Percentiles rank a stretch among this genome's conserved stretches.
Evolutionary conservation across 2,113 vertebrate species (phyloP).

Genomic region (Anhinga rufa): DNA sequence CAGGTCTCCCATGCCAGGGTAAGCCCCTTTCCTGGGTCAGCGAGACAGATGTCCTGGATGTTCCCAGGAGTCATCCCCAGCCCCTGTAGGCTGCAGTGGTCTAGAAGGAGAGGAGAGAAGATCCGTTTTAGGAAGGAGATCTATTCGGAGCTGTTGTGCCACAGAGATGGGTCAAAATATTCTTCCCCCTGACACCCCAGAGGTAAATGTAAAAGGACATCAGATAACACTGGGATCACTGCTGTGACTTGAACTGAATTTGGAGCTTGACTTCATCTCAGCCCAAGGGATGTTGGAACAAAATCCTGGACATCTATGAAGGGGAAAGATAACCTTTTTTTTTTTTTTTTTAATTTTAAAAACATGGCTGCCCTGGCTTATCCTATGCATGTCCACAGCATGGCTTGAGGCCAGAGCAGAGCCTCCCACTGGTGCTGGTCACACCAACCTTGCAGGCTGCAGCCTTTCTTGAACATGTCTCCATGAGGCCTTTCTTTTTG

Average conservation of each 20-base stretch:
- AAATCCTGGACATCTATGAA: not conserved
- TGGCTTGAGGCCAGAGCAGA: not conserved
- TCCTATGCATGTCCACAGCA: not conserved
- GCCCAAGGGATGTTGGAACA: not conserved
- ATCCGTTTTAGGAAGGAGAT: not conserved
- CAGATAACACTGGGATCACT: not conserved
- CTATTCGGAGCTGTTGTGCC: not conserved
- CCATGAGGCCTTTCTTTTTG: not conserved
- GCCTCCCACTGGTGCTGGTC: not conserved
- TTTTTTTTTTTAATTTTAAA: not conserved
- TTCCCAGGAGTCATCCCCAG: not conserved
- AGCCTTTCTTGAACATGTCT: not conserved
- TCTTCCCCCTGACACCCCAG: not conserved
- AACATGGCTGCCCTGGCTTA: not conserved
- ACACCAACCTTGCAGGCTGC: not conserved
- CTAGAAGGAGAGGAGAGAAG: not conserved
- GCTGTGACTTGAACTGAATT: not conserved
- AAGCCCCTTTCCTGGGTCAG: not conserved
- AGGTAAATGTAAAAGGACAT: not conserved
- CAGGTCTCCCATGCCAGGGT: not conserved
- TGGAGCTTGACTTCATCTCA: not conserved
- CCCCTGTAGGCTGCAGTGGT: not conserved
- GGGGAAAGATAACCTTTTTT: not conserved
- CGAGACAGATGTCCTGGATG: not conserved
- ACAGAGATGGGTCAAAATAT: not conserved